phyloP scores from a whole-genome alignment of 92 coral and sea anemone genomes.

The Porites rus region DNA sequence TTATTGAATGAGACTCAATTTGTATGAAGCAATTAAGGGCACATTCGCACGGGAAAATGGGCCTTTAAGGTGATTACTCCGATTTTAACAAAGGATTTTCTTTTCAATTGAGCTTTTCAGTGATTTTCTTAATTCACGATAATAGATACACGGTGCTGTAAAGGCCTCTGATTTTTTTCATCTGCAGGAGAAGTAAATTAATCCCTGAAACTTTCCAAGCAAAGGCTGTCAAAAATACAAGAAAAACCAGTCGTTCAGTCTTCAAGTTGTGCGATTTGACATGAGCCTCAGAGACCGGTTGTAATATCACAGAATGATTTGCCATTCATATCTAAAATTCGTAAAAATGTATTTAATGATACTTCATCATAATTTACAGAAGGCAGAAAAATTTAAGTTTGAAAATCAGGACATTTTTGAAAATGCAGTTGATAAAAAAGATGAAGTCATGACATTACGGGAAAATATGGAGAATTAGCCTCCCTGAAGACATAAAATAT shows the following conservation, averaged over 20 bases:
- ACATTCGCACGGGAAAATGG: conserved; percentile 26
- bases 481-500: background rate
- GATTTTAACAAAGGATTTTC: conserved; percentile 4
- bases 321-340: conserved; percentile 8
- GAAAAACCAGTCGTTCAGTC: background rate
- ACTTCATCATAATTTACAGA: background rate
- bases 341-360: conserved; percentile 2
- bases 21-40: conserved; percentile 25
- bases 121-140: background rate
- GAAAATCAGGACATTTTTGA: background rate
- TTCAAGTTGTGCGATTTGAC: background rate
- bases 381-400: background rate
- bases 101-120: conserved; percentile 3
- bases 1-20: conserved; percentile 41
- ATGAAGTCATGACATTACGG: background rate
- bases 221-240: background rate
- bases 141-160: background rate
- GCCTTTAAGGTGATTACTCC: conserved; percentile 3
- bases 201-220: background rate
- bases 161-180: background rate
- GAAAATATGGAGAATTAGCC: background rate
- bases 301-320: background rate
- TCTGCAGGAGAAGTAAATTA: too few species aligned
- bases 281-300: background rate
- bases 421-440: too few species aligned